These are phyloP conservation scores for Campoplex nolae DNA, from an alignment of 2,888 invertebrate species.

Conservation along the genomic window DNA sequence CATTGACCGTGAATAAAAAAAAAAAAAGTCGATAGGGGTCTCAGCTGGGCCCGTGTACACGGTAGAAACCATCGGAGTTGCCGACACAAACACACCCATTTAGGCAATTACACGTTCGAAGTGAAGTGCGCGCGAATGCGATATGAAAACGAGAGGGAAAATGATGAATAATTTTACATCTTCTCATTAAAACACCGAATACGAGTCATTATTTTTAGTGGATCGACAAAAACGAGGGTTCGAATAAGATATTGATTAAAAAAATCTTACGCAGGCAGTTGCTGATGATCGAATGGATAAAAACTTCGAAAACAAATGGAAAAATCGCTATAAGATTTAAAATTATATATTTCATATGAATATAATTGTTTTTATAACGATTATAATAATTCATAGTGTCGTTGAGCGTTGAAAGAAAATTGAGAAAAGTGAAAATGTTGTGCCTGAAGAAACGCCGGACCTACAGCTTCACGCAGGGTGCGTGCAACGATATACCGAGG, in stretches of 20 bases:
- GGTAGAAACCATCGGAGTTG: conserved; percentile 6
- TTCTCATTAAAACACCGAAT: neutral
- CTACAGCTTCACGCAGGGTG: conserved; percentile 80
- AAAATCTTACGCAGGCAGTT: neutral
- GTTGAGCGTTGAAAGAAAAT: conserved; percentile 17
- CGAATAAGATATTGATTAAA: neutral
- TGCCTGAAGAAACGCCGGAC: conserved; percentile 80
- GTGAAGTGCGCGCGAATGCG: conserved; percentile 50
- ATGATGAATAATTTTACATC: neutral
- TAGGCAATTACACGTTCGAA: conserved; percentile 35
- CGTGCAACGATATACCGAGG: conserved; percentile 73
- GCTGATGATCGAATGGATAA: neutral
- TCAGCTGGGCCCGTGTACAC: conserved; percentile 35
- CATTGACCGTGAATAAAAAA: conserved; percentile 64
- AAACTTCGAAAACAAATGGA: neutral
- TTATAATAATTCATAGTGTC: neutral
- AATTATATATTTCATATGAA: neutral
- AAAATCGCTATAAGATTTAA: neutral
- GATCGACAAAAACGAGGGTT: neutral
- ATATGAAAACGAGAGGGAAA: conserved; percentile 15
- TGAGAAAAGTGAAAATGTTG: conserved; percentile 74
- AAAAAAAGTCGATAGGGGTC: conserved; percentile 37
- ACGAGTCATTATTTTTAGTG: neutral
- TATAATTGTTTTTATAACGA: conserved; percentile 5
- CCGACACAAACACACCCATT: conserved; percentile 7